Evolutionary conservation across 2,797 vertebrate species (phyloP).

Genomic region (Zalophus californianus): DNA sequence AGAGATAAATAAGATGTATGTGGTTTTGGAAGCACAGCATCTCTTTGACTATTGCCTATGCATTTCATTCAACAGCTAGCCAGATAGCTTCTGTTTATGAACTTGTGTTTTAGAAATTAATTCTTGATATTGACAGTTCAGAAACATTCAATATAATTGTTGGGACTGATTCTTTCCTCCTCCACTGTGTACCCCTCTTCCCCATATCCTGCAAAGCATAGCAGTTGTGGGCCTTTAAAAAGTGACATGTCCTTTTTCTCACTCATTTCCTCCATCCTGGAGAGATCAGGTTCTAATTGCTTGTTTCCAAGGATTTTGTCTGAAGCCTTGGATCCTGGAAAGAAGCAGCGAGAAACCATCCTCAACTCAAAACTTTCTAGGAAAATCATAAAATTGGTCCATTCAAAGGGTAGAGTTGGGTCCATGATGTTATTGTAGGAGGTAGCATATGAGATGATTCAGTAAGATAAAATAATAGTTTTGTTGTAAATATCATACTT

Average conservation of each 20-base stretch:
- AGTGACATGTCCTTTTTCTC: neutral
- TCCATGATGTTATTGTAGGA: neutral
- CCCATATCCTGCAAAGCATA: neutral
- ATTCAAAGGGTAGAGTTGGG: neutral
- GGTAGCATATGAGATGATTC: neutral
- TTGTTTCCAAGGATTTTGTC: constrained; percentile 2
- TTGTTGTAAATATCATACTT: constrained; percentile 36
- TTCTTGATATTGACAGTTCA: constrained; percentile 9
- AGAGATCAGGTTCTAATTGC: neutral
- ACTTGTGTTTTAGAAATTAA: constrained; percentile 39
- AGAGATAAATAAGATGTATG: constrained; percentile 89
- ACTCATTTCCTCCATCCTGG: neutral
- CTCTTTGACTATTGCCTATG: constrained; percentile 63
- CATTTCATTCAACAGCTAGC: neutral
- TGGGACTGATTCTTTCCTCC: neutral
- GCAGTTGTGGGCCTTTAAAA: neutral
- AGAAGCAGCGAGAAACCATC: constrained; percentile 27
- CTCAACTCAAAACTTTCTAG: neutral
- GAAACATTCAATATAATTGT: neutral
- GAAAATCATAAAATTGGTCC: neutral
- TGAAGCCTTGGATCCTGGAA: constrained; percentile 1
- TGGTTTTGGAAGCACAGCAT: constrained; percentile 73
- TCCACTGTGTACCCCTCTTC: neutral
- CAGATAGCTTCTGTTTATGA: constrained; percentile 1
- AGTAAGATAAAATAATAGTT: constrained; percentile 14